Evolutionary conservation across 1,140 invertebrate species (phyloP).

Genomic region (Diachasma alloeum): DNA sequence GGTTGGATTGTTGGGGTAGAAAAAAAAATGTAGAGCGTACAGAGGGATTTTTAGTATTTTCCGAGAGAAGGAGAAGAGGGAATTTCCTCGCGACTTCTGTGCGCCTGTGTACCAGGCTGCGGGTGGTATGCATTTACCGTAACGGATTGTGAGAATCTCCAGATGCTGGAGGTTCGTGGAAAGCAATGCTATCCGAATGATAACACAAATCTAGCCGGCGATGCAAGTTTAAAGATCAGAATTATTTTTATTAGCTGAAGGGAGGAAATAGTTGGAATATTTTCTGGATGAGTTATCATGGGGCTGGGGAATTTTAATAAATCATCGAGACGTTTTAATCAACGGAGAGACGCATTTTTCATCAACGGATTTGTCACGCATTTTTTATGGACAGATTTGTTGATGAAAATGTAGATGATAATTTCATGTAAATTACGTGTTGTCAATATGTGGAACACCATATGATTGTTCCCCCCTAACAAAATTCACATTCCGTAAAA

Average conservation of each 20-base stretch:
- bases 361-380: no score
- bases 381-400: no score
- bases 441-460: no score
- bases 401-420: not conserved
- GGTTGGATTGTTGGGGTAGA: slow-evolving; percentile 22
- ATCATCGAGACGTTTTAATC: no score
- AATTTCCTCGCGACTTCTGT: slow-evolving; percentile 36
- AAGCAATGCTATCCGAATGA: slow-evolving; percentile 1
- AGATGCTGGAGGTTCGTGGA: slow-evolving; percentile 5
- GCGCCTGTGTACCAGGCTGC: not conserved
- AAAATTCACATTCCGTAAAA: no score
- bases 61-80: not conserved
- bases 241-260: not conserved
- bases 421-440: not conserved
- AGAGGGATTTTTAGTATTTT: slow-evolving; percentile 7
- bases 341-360: no score
- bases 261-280: not conserved
- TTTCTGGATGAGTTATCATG: not conserved
- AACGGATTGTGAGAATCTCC: slow-evolving; percentile 20
- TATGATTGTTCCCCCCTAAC: no score
- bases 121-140: slow-evolving; percentile 42
- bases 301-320: no score
- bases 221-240: slow-evolving; percentile 2
- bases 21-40: slow-evolving; percentile 5
- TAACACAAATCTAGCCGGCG: slow-evolving; percentile 5